phyloP scores from a whole-genome alignment of 2,888 invertebrate genomes.

The Pseudococcus longispinus region DNA sequence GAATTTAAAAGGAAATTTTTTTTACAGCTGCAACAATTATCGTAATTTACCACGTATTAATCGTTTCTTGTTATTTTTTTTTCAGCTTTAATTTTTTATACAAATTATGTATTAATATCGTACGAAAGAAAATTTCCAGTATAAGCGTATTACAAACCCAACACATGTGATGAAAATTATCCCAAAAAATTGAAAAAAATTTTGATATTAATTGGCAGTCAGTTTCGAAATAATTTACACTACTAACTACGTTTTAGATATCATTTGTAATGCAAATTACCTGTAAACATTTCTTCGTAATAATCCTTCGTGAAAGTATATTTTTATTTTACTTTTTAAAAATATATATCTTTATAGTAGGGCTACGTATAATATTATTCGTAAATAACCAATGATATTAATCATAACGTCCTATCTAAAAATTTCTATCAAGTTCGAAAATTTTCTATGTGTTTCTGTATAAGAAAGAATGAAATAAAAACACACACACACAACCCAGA shows the following conservation, averaged over 20 bases:
- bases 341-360: neutral
- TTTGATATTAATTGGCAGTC: neutral
- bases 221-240: neutral
- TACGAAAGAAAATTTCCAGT: constrained; percentile 7
- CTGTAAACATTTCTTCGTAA: constrained; percentile 27
- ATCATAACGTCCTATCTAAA: neutral
- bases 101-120: neutral
- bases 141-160: neutral
- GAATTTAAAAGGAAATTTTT: constrained; percentile 9
- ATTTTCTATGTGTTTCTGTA: no score
- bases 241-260: constrained; percentile 36
- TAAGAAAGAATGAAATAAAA: no score
- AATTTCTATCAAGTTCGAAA: neutral
- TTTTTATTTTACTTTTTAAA: neutral
- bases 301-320: constrained; percentile 38
- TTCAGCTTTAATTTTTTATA: neutral
- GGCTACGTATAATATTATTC: no score
- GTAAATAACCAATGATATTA: neutral
- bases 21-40: constrained; percentile 41
- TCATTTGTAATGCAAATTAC: constrained; percentile 38
- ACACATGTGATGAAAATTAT: constrained; percentile 9
- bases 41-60: constrained; percentile 19
- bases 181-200: neutral
- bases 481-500: no score
- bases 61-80: neutral